A percentile compares a stretch with the other conserved stretches of the same genome.
phyloP scores from a whole-genome alignment of 2,113 vertebrate genomes.

The Campylorhamphus procurvoides region DNA sequence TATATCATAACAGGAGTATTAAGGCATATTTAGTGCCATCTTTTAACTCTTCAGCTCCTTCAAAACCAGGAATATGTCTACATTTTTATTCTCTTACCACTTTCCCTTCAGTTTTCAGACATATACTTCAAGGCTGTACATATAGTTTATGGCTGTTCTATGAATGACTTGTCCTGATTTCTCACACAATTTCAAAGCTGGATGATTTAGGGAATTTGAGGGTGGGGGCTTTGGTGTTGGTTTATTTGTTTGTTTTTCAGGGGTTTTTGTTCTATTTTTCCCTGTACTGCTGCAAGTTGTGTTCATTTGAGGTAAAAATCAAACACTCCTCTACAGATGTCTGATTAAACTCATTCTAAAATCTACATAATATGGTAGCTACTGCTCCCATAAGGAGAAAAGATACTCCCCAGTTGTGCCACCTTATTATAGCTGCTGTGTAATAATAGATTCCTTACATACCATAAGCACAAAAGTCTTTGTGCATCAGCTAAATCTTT shows the following conservation, averaged over 20 bases:
- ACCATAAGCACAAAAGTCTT: constrained; percentile 16
- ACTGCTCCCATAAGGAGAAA: neutral
- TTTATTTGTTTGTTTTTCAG: neutral
- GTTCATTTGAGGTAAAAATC: neutral
- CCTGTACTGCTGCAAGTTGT: neutral
- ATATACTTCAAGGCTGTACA: neutral
- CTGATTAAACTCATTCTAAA: constrained; percentile 24
- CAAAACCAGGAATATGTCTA: neutral
- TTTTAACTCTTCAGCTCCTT: neutral
- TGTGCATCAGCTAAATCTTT: neutral
- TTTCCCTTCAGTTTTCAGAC: neutral
- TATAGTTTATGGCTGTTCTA: neutral
- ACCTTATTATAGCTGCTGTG: constrained; percentile 2
- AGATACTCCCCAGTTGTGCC: neutral
- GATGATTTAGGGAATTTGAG: neutral
- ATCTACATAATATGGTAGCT: neutral
- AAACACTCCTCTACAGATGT: neutral
- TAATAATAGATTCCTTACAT: constrained; percentile 12
- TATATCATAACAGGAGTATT: neutral
- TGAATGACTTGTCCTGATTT: neutral
- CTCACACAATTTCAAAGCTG: neutral
- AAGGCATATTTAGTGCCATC: neutral
- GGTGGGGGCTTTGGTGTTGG: accelerated
- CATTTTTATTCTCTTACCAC: neutral
- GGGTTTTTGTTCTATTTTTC: neutral